phyloP scores from a whole-genome alignment of 2,888 invertebrate genomes.

The Strigamia crassipes region DNA sequence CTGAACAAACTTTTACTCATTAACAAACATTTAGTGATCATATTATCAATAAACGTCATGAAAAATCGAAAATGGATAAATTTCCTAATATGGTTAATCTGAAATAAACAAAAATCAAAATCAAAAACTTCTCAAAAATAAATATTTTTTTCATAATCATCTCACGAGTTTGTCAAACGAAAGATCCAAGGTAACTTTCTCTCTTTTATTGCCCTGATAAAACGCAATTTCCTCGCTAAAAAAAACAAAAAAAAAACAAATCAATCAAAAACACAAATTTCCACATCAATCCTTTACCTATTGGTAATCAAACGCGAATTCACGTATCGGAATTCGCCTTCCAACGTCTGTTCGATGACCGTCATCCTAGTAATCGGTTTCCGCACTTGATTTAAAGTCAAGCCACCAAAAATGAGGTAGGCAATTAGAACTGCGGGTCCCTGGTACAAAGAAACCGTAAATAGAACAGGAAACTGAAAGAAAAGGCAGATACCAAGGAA shows the following conservation, averaged over 20 bases:
- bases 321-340: slow-evolving; percentile 97
- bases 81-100: slow-evolving; percentile 79
- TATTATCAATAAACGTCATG: slow-evolving; percentile 95
- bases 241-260: slow-evolving; percentile 48
- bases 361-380: slow-evolving; percentile 88
- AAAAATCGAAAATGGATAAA: slow-evolving; percentile 86
- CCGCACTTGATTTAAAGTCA: slow-evolving; percentile 81
- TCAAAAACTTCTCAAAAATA: neutral
- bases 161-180: slow-evolving; percentile 82
- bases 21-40: slow-evolving; percentile 85
- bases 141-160: neutral
- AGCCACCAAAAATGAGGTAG: slow-evolving; percentile 85
- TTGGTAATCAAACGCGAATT: slow-evolving; percentile 96
- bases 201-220: slow-evolving; percentile 70
- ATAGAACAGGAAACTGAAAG: slow-evolving; percentile 44
- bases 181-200: slow-evolving; percentile 82
- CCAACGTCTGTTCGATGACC: slow-evolving; percentile 92
- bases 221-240: slow-evolving; percentile 81
- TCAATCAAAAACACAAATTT: neutral
- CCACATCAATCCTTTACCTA: slow-evolving; percentile 57
- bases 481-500: slow-evolving; percentile 22
- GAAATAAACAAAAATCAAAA: slow-evolving; percentile 52
- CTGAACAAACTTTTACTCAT: slow-evolving; percentile 54
- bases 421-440: slow-evolving; percentile 87
- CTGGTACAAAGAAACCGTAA: slow-evolving; percentile 61